Evolutionary conservation across 2,113 vertebrate species (phyloP).

Genomic region (Lasiurus borealis): DNA sequence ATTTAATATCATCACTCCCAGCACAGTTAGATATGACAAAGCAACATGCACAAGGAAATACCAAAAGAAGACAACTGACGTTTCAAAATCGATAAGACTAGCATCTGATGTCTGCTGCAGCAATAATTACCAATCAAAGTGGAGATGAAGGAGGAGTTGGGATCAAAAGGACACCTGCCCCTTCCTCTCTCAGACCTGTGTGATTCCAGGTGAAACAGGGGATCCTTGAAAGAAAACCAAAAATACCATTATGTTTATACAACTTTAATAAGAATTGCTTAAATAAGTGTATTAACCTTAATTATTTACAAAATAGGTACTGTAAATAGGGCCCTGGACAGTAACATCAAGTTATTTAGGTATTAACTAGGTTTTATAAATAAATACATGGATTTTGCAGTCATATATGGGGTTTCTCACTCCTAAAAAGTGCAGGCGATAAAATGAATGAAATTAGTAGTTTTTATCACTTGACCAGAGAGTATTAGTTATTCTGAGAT

Average conservation of each 20-base stretch:
- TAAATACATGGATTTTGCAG: not conserved
- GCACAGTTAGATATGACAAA: conserved; percentile 20
- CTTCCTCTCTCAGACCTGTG: conserved; percentile 92
- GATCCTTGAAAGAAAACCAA: conserved; percentile 87
- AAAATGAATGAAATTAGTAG: not conserved
- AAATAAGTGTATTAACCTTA: not conserved
- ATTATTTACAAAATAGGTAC: not conserved
- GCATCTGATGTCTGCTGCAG: conserved; percentile 50
- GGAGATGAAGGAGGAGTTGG: conserved; percentile 93
- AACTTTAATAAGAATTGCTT: not conserved
- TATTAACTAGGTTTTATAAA: not conserved
- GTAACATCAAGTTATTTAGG: not conserved
- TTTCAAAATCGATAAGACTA: conserved; percentile 64
- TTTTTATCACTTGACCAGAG: not conserved
- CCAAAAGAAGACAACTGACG: conserved; percentile 55
- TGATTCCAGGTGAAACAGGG: conserved; percentile 91
- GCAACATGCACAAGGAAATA: conserved; percentile 60
- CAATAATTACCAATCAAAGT: conserved; percentile 92
- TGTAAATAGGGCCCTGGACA: not conserved
- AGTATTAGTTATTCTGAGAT: not conserved
- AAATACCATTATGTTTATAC: conserved; percentile 61
- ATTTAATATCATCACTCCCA: conserved; percentile 57
- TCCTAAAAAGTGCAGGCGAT: not conserved
- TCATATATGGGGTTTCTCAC: not conserved
- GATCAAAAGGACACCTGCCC: conserved; percentile 95